Percentiles rank a stretch among this genome's conserved stretches.
Evolutionary conservation across 37 sponge, comb jelly and placozoan genomes (phyloP).

Genomic region (Tethya wilhelma): DNA sequence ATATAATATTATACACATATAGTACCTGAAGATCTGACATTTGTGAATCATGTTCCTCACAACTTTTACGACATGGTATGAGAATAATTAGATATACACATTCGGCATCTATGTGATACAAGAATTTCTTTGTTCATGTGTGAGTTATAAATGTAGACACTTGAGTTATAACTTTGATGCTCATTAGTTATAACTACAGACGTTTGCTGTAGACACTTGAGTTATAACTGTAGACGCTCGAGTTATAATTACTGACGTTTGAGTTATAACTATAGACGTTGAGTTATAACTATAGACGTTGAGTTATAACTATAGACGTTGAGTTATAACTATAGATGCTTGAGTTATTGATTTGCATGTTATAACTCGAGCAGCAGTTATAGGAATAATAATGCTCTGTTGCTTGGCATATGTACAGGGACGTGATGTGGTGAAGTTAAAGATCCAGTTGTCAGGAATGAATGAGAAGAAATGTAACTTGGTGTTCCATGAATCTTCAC

Average conservation of each 20-base stretch:
- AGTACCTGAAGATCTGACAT: slow-evolving; percentile 12
- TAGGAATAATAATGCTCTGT: no score
- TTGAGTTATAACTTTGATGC: no score
- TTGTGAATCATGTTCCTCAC: neutral
- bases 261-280: neutral
- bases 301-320: no score
- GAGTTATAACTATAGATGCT: no score
- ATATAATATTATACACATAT: neutral
- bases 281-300: no score
- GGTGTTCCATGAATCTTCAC: slow-evolving; percentile 6
- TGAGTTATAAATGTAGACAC: neutral
- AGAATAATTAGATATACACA: neutral
- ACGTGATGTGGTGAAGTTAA: neutral
- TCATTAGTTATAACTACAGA: no score
- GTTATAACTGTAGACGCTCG: neutral
- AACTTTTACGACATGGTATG: slow-evolving; percentile 15
- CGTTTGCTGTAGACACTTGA: no score
- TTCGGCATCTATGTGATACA: neutral
- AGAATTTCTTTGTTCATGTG: neutral
- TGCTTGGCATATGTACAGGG: slow-evolving; percentile 6
- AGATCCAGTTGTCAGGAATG: slow-evolving; percentile 5
- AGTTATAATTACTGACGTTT: neutral
- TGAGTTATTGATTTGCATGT: no score
- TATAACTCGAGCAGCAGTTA: no score
- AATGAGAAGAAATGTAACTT: neutral